Evolutionary conservation across 2,797 vertebrate genomes (phyloP), one percentile per base, ranked within the genome.

Genomic region (Apogon hyalosoma): DNA sequence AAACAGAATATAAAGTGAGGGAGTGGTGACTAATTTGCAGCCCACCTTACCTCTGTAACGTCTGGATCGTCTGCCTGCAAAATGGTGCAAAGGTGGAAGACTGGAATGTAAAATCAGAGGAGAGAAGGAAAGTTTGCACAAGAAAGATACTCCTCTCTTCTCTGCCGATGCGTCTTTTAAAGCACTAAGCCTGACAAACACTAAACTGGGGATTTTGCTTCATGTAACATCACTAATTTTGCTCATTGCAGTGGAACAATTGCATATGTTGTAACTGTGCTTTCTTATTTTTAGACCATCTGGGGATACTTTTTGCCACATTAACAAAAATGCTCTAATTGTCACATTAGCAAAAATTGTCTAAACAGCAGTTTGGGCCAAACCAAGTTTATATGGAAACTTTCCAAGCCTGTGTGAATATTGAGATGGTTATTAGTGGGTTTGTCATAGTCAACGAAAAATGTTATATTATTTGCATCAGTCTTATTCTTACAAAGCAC

Each of bases 221-320:
- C 7, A 16, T 56, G 21, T 55, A 8, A 48, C 18, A 10, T 47
- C 16, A 38, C 28, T 31, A 1, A 11, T 50, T 51, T 19, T 53
- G 40, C 21, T 47, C 48, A 51, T 21, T 60, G 45, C 19, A 15
- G 41, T 48, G 42, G 12, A 57, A 38, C 36, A 19, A 10, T 21
- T 31, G 36, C 56, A 49, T 55, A 33, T 50, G 31, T 40, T 41
- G 42, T 11, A 41, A 11, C 9, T 33, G 18, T 53, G 43, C 18
- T 9, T 51, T 40, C 36, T 83, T 18, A n/a, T 49, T 49, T 49
- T n/a, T 14, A 40, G 46, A 39, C 49, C 61, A 46, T 36, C 33
- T 62, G 47, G 19, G 24, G 14, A 33, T 36, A 31, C 6, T 46
- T 58, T 63, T 36, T 48, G 18, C 21, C 8, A 7, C n/a, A 12